Base-by-base conservation (phyloP, 1,140 invertebrate genomes). In the Pteromalus puparum region DNA sequence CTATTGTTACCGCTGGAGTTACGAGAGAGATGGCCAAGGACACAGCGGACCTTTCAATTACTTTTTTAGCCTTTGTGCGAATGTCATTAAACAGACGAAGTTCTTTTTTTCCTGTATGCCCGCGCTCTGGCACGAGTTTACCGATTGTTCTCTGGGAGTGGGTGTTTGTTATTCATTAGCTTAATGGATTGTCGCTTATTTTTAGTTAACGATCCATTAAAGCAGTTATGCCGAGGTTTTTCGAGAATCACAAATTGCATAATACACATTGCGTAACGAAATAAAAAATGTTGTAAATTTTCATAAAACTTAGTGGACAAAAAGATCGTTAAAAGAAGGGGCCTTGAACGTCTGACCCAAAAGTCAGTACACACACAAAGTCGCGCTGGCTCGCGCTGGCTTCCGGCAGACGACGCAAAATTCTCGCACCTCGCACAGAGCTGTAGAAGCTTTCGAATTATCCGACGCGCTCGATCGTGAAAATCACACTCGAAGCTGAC, bases 381-480 rank as follows among this genome's bases (percentile, higher is more conserved):
- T n/a, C n/a, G n/a, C n/a, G n/a, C n/a, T n/a, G n/a, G n/a, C n/a
- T 67, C 38, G n/a, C 74, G 65, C n/a, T 53, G 12, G n/a, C 68
- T 82, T 74, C 70, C 65, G 68, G 68, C 26, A 30, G 7, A 53
- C 18, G 68, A n/a, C n/a, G n/a, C n/a, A n/a, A 24, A 68, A 72
- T 70, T 81, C 65, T 73, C 46, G 24, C 46, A 34, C 24, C 68
- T 73, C 79, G 7, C 7, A 18, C 21, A 73, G 34, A 67, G n/a
- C 15, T 34, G 7, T 15, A 65, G 1, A 65, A 61, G 73, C 53
- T 75, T 76, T 73, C 76, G 7, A 72, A 53, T 78, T 30, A 74
- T 80, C 75, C 10, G 30, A 80, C n/a, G 65, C 28, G 48, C 24
- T 84, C n/a, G 77, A 80, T 84, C 76, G 68, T 84, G 83, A 80